A percentile compares a stretch with the other conserved stretches of the same genome.
phyloP scores from a whole-genome alignment of 2,113 vertebrate species.

The Larimichthys polyactis region DNA sequence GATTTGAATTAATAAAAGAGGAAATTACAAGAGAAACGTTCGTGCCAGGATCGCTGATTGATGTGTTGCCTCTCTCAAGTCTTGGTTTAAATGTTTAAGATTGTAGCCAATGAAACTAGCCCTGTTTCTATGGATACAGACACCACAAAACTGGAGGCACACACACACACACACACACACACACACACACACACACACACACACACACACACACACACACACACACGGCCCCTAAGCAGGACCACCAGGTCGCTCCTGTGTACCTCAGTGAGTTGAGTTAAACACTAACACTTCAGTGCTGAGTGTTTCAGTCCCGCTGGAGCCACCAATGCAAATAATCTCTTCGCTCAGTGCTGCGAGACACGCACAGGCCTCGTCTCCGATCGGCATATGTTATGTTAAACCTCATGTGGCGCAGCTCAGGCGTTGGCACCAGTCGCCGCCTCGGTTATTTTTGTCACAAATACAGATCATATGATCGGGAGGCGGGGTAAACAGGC shows the following conservation, averaged over 20 bases:
- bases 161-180: no score
- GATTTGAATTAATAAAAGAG: conserved; percentile 29
- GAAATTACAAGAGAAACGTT: background rate
- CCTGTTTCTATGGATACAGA: no score
- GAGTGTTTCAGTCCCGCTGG: conserved; percentile 1
- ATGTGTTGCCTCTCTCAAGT: background rate
- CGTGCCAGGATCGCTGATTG: background rate
- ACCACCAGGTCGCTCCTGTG: background rate
- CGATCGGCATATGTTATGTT: conserved; percentile 55
- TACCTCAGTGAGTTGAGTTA: background rate
- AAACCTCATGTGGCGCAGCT: conserved; percentile 39
- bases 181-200: no score
- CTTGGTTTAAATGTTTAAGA: background rate
- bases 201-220: no score
- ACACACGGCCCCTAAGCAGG: background rate
- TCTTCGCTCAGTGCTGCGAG: conserved; percentile 9
- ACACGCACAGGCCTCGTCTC: conserved; percentile 10
- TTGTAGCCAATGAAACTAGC: background rate
- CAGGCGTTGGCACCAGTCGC: conserved; percentile 29
- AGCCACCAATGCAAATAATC: conserved; percentile 27
- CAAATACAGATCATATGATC: conserved; percentile 46
- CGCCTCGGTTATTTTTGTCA: conserved; percentile 44
- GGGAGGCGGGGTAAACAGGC: conserved; percentile 1
- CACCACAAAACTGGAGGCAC: background rate
- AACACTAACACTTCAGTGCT: background rate